These are phyloP conservation scores for Eumerus sabulonum DNA, from an alignment of 2,888 invertebrate genomes.

Conservation along the genomic window DNA sequence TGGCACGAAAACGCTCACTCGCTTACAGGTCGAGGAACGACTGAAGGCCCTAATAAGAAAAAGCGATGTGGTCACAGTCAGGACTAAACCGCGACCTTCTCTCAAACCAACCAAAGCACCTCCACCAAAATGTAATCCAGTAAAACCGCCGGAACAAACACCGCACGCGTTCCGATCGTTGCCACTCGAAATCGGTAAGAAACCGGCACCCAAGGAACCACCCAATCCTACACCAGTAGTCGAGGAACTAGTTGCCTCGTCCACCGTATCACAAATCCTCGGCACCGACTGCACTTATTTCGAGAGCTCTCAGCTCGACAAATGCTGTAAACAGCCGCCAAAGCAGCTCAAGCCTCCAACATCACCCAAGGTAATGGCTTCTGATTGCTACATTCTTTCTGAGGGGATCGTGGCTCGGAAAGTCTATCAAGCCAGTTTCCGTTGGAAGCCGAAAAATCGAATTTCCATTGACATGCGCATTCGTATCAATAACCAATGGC, in stretches of 20 bases:
- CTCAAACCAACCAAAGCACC: no score
- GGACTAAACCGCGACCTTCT: no score
- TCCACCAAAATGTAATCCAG: constrained; percentile 30
- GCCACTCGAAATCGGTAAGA: constrained; percentile 12
- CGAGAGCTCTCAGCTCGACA: constrained; percentile 41
- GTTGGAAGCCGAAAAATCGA: constrained; percentile 30
- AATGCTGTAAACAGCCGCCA: background rate
- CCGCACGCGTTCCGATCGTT: constrained; percentile 43
- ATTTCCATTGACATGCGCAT: constrained; percentile 41
- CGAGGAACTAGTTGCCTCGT: constrained; percentile 13
- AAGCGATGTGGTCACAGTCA: no score
- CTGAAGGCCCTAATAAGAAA: no score
- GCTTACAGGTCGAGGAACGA: no score
- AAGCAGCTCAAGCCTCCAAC: background rate
- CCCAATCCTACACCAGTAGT: background rate
- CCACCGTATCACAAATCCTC: constrained; percentile 60
- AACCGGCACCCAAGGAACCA: background rate
- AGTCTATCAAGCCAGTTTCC: constrained; percentile 53
- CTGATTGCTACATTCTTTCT: constrained; percentile 35
- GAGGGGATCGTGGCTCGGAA: constrained; percentile 65
- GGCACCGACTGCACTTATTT: constrained; percentile 57
- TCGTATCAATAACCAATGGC: background rate
- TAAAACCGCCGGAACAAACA: constrained; percentile 13
- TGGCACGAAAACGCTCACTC: no score
- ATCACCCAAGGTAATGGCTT: constrained; percentile 48